These are phyloP conservation scores for Nemurella pictetii DNA, from an alignment of 2,888 invertebrate genomes.

Conservation along the genomic window DNA sequence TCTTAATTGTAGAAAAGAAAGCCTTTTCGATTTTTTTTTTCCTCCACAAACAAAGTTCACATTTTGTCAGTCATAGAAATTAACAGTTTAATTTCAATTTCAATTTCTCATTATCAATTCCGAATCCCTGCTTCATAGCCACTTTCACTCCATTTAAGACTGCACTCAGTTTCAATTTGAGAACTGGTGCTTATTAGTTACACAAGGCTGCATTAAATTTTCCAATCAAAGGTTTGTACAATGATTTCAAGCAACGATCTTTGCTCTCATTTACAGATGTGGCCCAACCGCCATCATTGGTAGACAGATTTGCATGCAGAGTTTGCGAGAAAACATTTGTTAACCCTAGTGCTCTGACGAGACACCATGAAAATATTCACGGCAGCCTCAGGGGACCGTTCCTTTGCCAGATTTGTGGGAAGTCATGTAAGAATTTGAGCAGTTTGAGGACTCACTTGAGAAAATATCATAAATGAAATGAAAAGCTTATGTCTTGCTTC, in stretches of 20 bases:
- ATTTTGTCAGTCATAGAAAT: too few species aligned
- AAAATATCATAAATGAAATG: conserved; percentile 1
- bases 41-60: too few species aligned
- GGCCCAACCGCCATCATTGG: neutral
- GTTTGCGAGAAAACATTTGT: conserved; percentile 19
- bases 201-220: neutral
- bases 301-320: conserved; percentile 5
- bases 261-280: conserved; percentile 10
- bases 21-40: too few species aligned
- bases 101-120: too few species aligned
- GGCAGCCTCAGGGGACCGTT: conserved; percentile 1
- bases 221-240: neutral
- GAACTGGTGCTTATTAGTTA: too few species aligned
- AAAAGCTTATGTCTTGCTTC: neutral
- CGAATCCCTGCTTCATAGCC: too few species aligned
- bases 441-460: neutral
- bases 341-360: neutral
- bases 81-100: too few species aligned
- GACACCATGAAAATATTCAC: conserved; percentile 21
- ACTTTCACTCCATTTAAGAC: too few species aligned
- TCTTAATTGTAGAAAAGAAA: too few species aligned
- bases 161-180: too few species aligned
- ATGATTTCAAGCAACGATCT: neutral
- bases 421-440: conserved; percentile 13
- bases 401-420: conserved; percentile 1